Evolutionary conservation across 2,888 invertebrate species (phyloP).

Genomic region (Tillus elongatus): DNA sequence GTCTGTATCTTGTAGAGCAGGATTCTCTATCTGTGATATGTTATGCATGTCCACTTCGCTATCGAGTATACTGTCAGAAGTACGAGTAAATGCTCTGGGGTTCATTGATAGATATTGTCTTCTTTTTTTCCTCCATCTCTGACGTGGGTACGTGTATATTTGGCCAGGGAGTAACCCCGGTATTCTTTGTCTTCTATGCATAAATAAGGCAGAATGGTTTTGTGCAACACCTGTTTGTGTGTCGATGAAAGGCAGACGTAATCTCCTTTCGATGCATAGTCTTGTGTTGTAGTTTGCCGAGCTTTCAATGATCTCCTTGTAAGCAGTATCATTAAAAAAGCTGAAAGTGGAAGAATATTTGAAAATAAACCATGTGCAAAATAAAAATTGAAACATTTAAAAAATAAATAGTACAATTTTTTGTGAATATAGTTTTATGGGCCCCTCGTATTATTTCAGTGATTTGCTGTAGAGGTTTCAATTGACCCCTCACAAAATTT

Average conservation of each 20-base stretch:
- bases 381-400: too few relatives aligned
- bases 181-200: constrained; percentile 82
- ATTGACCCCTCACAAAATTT: too few relatives aligned
- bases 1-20: constrained; percentile 51
- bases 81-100: constrained; percentile 37
- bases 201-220: constrained; percentile 83
- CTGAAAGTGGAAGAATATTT: too few relatives aligned
- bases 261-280: constrained; percentile 81
- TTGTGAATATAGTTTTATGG: too few relatives aligned
- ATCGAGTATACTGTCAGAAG: constrained; percentile 37
- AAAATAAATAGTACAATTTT: too few relatives aligned
- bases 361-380: too few relatives aligned
- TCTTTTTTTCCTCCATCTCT: constrained; percentile 84
- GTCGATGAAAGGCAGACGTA: constrained; percentile 92
- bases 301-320: constrained; percentile 87
- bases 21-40: constrained; percentile 54
- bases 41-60: constrained; percentile 50
- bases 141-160: constrained; percentile 85
- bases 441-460: too few relatives aligned
- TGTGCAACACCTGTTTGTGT: constrained; percentile 95
- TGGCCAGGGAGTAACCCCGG: constrained; percentile 84
- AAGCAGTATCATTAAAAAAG: constrained; percentile 80
- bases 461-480: too few relatives aligned
- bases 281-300: constrained; percentile 88
- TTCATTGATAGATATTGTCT: constrained; percentile 69